A percentile compares a stretch with the other conserved stretches of the same genome.
phyloP scores from a whole-genome alignment of 2,888 invertebrate genomes.

The Chrysomela aeneicollis region DNA sequence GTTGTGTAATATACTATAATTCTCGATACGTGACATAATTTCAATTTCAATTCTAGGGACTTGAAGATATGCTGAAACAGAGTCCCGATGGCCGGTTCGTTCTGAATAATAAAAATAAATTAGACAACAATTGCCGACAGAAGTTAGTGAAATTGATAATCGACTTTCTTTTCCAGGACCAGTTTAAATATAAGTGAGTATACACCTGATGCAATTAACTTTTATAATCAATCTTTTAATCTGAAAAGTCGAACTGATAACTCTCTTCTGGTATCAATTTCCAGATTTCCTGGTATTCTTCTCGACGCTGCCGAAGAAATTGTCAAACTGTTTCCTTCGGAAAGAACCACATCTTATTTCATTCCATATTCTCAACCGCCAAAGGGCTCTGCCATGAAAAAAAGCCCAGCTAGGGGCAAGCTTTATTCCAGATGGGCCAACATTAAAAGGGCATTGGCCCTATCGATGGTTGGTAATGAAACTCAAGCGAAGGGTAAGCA shows the following conservation, averaged over 20 bases:
- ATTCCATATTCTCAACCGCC: conserved; percentile 24
- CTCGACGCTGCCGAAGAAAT: conserved; percentile 26
- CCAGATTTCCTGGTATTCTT: conserved; percentile 26
- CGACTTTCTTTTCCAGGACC: conserved; percentile 17
- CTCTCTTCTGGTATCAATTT: not conserved
- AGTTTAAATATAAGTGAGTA: conserved; percentile 6
- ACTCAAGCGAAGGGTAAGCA: not conserved
- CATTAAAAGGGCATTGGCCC: conserved; percentile 22
- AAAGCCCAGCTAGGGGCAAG: conserved; percentile 22
- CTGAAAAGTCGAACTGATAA: no score
- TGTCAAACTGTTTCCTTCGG: conserved; percentile 26
- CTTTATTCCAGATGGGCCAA: conserved; percentile 29
- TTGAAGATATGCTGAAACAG: conserved; percentile 24
- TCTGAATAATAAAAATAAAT: conserved; percentile 23
- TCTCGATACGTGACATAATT: not conserved
- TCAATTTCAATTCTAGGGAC: conserved; percentile 7
- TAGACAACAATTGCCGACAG: conserved; percentile 23
- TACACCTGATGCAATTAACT: no score
- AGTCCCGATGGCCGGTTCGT: conserved; percentile 29
- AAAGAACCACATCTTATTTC: conserved; percentile 28
- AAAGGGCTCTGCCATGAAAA: not conserved
- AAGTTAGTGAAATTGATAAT: conserved; percentile 30
- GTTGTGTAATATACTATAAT: no score
- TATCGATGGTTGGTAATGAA: not conserved
- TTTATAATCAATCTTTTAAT: no score